Percentiles rank a stretch among this genome's conserved stretches.
Conservation (phyloP, 2,888 invertebrate species). For the Prosapia bicincta region DNA sequence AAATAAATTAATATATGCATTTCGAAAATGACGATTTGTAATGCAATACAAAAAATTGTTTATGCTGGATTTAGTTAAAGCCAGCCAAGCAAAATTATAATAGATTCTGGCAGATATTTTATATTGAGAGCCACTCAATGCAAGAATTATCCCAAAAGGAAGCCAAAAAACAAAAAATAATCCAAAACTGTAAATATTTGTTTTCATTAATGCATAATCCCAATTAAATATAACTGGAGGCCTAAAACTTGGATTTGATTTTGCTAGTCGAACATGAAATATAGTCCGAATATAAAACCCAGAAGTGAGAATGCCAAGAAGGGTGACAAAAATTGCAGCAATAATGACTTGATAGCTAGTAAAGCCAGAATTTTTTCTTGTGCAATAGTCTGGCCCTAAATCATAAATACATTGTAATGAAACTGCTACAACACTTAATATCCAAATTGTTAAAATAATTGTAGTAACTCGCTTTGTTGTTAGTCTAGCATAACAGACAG, state of each 20-base stretch:
- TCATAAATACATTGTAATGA: slow-evolving; percentile 58
- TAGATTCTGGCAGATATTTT: slow-evolving; percentile 52
- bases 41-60: slow-evolving; percentile 63
- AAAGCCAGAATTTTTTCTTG: slow-evolving; percentile 50
- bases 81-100: slow-evolving; percentile 67
- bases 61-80: slow-evolving; percentile 63
- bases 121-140: slow-evolving; percentile 51
- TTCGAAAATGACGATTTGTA: slow-evolving; percentile 63
- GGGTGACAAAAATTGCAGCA: slow-evolving; percentile 54
- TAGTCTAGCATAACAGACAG: slow-evolving; percentile 51
- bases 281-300: slow-evolving; percentile 52
- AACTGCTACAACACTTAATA: slow-evolving; percentile 53
- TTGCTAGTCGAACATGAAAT: slow-evolving; percentile 48
- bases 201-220: slow-evolving; percentile 58
- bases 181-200: slow-evolving; percentile 62
- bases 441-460: slow-evolving; percentile 56
- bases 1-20: slow-evolving; percentile 68
- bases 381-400: slow-evolving; percentile 67
- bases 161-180: slow-evolving; percentile 63
- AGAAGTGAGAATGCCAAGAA: slow-evolving; percentile 56
- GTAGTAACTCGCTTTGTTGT: slow-evolving; percentile 53
- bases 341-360: slow-evolving; percentile 46
- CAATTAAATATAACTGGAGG: slow-evolving; percentile 59
- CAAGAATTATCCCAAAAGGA: slow-evolving; percentile 61
- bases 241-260: slow-evolving; percentile 56